phyloP scores from a whole-genome alignment of 1,140 invertebrate genomes.

The Dendrolimus punctatus region DNA sequence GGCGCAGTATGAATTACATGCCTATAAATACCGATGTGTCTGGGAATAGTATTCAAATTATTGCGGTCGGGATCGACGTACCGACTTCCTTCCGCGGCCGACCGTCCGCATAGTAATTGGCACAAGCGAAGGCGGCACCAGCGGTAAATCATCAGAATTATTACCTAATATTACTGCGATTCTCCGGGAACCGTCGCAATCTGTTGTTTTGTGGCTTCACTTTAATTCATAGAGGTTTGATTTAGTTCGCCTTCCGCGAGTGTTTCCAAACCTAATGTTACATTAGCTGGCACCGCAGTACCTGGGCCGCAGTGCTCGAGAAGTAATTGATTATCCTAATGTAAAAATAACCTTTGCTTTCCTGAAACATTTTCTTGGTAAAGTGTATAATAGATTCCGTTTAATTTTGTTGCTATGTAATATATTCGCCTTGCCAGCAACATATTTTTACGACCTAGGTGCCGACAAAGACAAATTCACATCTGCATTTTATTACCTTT shows the following conservation, averaged over 20 bases:
- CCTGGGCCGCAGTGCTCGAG: too few species aligned
- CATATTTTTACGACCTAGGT: too few species aligned
- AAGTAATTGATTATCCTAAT: too few species aligned
- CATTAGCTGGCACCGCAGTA: constrained; percentile 11
- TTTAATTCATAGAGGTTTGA: constrained; percentile 57
- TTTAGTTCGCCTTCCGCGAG: constrained; percentile 33
- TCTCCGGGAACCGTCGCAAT: constrained; percentile 42
- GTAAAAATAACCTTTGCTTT: neutral
- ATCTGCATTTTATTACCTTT: too few species aligned
- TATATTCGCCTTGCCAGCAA: too few species aligned
- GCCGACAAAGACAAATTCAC: too few species aligned
- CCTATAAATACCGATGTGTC: constrained; percentile 56
- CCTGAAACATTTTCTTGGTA: neutral
- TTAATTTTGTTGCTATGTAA: neutral
- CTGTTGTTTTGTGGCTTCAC: constrained; percentile 48
- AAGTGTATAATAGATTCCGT: neutral
- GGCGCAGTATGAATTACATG: constrained; percentile 46
- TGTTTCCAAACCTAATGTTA: constrained; percentile 25
- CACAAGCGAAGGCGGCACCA: constrained; percentile 38
- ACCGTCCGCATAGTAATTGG: constrained; percentile 61
- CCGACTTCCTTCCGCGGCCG: constrained; percentile 56
- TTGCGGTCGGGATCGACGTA: constrained; percentile 56
- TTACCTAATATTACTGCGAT: constrained; percentile 60
- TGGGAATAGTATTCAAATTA: constrained; percentile 63
- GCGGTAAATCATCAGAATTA: constrained; percentile 65